Conservation (phyloP, 2,113 vertebrate genomes). For the Tonatia bakeri region DNA sequence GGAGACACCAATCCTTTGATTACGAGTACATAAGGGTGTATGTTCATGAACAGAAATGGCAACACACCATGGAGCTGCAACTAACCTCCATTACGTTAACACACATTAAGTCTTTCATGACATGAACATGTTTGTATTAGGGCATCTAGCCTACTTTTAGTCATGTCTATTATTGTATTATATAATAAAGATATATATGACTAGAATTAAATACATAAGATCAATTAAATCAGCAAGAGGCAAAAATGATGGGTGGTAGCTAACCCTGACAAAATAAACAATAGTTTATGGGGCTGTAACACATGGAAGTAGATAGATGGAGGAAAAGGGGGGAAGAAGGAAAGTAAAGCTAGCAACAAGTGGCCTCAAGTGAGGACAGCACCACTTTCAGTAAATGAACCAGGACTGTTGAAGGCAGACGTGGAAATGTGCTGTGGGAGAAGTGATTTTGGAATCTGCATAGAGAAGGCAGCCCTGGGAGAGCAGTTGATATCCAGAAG, state of each 20-base stretch:
- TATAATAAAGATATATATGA: background rate
- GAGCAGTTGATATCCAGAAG: background rate
- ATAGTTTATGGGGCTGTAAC: background rate
- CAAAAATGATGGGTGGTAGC: background rate
- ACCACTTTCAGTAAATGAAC: background rate
- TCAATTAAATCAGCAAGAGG: background rate
- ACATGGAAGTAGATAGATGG: background rate
- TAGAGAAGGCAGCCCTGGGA: background rate
- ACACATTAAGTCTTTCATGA: background rate
- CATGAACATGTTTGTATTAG: constrained; percentile 30
- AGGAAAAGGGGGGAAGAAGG: background rate
- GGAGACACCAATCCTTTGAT: background rate
- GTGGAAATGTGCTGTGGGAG: background rate
- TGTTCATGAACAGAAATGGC: background rate
- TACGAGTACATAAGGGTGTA: background rate
- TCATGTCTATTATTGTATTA: constrained; percentile 30
- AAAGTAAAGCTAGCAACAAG: constrained; percentile 4
- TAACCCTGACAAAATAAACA: background rate
- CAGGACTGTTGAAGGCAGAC: background rate
- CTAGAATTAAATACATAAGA: background rate
- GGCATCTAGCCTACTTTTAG: background rate
- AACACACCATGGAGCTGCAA: background rate
- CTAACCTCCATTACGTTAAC: background rate
- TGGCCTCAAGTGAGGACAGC: background rate
- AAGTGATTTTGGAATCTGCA: background rate